A percentile compares a stretch with the other conserved stretches of the same genome.
phyloP scores from a whole-genome alignment of 2,888 invertebrate genomes.

The Blomia tropicalis region DNA sequence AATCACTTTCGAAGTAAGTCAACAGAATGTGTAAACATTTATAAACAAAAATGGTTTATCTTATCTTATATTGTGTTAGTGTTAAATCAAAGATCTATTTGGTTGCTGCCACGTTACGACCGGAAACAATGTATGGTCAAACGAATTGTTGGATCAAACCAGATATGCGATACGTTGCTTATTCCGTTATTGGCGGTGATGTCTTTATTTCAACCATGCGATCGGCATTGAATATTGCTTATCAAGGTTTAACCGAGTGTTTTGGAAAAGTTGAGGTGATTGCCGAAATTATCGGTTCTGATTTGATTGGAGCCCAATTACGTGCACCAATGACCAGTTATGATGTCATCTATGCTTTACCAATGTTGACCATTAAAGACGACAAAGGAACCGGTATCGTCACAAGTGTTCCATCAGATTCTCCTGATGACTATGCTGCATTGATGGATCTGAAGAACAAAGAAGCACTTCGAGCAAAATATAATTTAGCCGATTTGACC shows the following conservation, averaged over 20 bases:
- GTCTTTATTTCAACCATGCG: conserved; percentile 71
- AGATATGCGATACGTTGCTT: conserved; percentile 79
- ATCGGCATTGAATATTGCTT: conserved; percentile 86
- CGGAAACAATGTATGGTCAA: conserved; percentile 99
- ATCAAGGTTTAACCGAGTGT: conserved; percentile 67
- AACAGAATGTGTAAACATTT: conserved; percentile 1
- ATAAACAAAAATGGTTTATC: background rate
- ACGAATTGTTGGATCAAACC: conserved; percentile 98
- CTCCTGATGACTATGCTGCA: conserved; percentile 96
- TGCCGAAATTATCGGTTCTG: conserved; percentile 40
- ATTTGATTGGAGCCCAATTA: conserved; percentile 65
- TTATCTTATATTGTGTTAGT: conserved; percentile 16
- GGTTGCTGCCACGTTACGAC: conserved; percentile 91
- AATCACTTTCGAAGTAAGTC: conserved; percentile 28
- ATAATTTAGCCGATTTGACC: conserved; percentile 65
- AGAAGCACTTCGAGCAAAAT: conserved; percentile 76
- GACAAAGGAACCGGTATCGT: conserved; percentile 97
- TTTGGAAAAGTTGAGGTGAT: conserved; percentile 62
- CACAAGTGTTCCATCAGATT: conserved; percentile 93
- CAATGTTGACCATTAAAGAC: conserved; percentile 93
- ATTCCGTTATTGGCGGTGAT: conserved; percentile 50
- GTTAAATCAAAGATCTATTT: conserved; percentile 42
- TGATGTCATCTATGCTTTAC: conserved; percentile 70
- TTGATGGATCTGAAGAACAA: conserved; percentile 87
- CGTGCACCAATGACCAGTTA: conserved; percentile 70